Evolutionary conservation across 2,888 invertebrate species (phyloP), one percentile per base, ranked within the genome.

Genomic region (Podotricha telesiphe): DNA sequence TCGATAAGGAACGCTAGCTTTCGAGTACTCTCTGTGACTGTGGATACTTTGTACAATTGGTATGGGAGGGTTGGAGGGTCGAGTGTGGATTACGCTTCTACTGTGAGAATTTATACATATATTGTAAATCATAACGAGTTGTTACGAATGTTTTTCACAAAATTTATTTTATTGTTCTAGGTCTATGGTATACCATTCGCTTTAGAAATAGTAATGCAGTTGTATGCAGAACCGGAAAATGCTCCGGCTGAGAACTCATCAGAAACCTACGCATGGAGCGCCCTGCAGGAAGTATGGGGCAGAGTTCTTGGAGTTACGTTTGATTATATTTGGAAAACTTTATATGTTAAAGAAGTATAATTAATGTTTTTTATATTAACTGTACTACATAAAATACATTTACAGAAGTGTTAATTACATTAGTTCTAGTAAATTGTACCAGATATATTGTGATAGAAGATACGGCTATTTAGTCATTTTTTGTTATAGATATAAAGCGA

Each of bases 1-100:
- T 81, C 81, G 0, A 82, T 92, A 75, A 86, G 82, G 69, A 89
- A 88, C 28, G 86, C 87, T 1, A 87, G 85, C 61, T 89, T 91
- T 69, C 80, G 81, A 71, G 74, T 82, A 0, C 55, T 83, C 5
- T 75, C 85, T 0, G 86, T 86, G 0, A 72, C 82, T 0, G 83
- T 87, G 2, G 87, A 89, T 10, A 81, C 84, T 0, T 69, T 91
- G 8, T 67, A 86, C 69, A 85, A 74, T 66, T 91, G 91, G 91
- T 91, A 92, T 40, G 91, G 91, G 0, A 75, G 73, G 20, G 81
- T 90, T 3, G 11, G 71, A 0, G 92, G 92, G 0, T 76, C 82
- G 0, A 92, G 92, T 58, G 91, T 92, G 40, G 92, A 92, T 74
- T 91, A 89, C 63, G 91, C 91, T 3, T 76, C 88, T 22, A 71